Base-by-base conservation (phyloP, 2,113 vertebrate species). In the Jacana jacana region DNA sequence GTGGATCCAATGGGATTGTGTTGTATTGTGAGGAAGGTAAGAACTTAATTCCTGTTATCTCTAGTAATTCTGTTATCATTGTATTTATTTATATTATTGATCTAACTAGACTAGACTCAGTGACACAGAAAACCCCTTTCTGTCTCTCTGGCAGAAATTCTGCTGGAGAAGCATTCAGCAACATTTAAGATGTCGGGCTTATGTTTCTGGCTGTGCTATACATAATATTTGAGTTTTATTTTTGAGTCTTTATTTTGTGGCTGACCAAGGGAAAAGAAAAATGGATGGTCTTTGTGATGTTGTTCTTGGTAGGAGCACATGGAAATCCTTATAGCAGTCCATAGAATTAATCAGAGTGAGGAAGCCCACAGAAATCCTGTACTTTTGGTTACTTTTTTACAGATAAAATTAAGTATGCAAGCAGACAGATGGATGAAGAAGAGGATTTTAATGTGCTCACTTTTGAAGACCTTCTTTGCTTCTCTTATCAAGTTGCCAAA, bases 401-500 rank as follows among this genome's bases (percentile, higher is more conserved):
- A 98, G 97, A 97, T 81, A 94, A 98, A 94, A 87, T 96, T 58
- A 95, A 97, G 33, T 94, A 97, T 66, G 51, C 88, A 94, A 97
- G 95, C 84, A 93, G 92, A 68, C 72, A 58, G 10, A n/a, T 95
- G 35, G 97, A 97, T 35, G 98, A 98, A 70, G 98, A 98, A 17
- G 98, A 99, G 9, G 98, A 98, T 63, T 93, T 98, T 81, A 98
- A 99, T 30, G 97, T 99, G 44, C 97, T 99, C 46, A 99, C 99
- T 13, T 99, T 99, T 88, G 98, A 99, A 82, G 99, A 99, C 85
- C 98, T 99, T 72, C 98, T 99, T 76, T 99, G 97, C 94, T 99
- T 99, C 93, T 99, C 99, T 10, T 99, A 98, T 70, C 99, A 99
- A 98, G 99, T 99, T 96, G 99, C 99, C 95, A 99, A 99, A 97